Conservation (phyloP, 2,113 vertebrate species). For the Gnathonemus longibarbis region DNA sequence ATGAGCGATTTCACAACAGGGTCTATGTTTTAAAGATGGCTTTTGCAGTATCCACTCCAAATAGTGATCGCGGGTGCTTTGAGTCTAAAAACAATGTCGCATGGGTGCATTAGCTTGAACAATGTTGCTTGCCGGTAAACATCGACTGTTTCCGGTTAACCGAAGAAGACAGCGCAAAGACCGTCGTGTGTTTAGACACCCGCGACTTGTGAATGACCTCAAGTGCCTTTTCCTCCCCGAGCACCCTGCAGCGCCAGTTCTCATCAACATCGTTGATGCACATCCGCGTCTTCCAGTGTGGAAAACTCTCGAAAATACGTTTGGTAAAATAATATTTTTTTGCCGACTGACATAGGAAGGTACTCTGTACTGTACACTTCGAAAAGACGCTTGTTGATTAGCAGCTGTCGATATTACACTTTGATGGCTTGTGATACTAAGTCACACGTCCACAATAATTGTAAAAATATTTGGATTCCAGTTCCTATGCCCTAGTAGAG, state of each 20-base stretch:
- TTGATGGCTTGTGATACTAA: not conserved
- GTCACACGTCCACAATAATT: not conserved
- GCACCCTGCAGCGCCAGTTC: not conserved
- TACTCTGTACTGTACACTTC: not conserved
- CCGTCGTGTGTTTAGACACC: not conserved
- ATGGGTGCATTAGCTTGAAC: not conserved
- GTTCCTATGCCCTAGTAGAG: not conserved
- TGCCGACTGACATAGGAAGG: not conserved
- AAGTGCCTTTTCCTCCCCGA: not conserved
- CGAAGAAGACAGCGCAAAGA: not conserved
- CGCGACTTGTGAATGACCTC: not conserved
- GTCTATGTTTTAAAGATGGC: not conserved
- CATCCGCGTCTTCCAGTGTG: not conserved
- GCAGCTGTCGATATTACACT: not conserved
- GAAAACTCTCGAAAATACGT: not conserved
- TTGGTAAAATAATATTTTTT: not conserved
- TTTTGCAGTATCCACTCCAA: not conserved
- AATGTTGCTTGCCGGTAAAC: not conserved
- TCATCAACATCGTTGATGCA: not conserved
- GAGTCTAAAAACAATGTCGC: not conserved
- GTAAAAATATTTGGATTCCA: not conserved
- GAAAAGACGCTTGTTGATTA: not conserved
- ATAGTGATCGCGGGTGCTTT: not conserved
- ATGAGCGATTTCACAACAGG: not conserved
- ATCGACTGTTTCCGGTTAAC: slow-evolving; percentile 1